Conservation (phyloP, 2,113 vertebrate genomes). For the Lanius collurio region DNA sequence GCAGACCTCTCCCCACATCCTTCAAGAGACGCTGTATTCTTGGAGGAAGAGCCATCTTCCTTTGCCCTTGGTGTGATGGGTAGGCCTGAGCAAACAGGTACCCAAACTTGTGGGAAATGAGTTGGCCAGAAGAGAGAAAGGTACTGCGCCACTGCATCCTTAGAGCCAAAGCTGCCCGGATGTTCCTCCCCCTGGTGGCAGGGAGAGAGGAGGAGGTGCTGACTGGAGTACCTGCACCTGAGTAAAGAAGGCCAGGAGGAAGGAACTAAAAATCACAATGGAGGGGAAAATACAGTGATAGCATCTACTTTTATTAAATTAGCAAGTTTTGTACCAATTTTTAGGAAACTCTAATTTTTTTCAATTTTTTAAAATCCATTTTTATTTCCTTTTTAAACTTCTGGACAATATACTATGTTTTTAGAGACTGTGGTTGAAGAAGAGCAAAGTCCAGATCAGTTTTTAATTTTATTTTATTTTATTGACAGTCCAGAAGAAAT, state of each 20-base stretch:
- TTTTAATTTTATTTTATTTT: not conserved
- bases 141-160: not conserved
- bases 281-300: not conserved
- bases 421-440: not conserved
- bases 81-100: not conserved
- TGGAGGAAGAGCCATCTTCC: not conserved
- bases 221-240: not conserved
- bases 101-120: not conserved
- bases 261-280: not conserved
- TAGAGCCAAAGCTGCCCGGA: accelerated
- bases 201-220: not conserved
- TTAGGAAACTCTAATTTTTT: accelerated
- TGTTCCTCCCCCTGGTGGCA: not conserved
- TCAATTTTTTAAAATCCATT: not conserved
- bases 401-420: not conserved
- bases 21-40: not conserved
- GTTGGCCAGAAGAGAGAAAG: not conserved
- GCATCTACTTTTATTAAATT: not conserved
- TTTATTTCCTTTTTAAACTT: not conserved
- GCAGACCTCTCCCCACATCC: not conserved
- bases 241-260: not conserved
- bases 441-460: not conserved
- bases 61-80: not conserved
- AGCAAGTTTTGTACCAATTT: not conserved
- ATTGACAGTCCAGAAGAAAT: not conserved